Base-by-base conservation (phyloP, 1,140 invertebrate genomes). In the Zaprionus capensis region DNA sequence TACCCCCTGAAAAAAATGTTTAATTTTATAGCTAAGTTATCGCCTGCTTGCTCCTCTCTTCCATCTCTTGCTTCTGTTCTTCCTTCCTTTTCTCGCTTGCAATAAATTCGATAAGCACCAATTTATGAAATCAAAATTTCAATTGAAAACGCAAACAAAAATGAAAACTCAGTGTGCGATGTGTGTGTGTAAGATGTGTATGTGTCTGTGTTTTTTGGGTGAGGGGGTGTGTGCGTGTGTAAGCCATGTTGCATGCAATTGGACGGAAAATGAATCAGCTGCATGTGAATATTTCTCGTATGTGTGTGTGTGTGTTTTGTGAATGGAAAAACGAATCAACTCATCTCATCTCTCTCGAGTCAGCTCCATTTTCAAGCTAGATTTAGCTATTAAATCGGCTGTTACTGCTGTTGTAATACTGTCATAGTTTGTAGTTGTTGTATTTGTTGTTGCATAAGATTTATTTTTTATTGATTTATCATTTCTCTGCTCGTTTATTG, bases 21-120 rank as follows among this genome's bases (percentile, higher is more conserved):
- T 15, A 59, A 62, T 26, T 31, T 26, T 56, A 31, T 62, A 24
- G 22, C 53, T 70, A 69, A 62, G 57, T 70, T 70, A 63, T 59
- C 26, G 53, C 15, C 53, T 56, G 49, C 49, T 24, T 31, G 5
- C 11, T n/a, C 46, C 17, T 51, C 20, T 11, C 7, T 22, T 55
- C 22, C 26, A 24, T 55, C 14, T 28, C 14, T 55, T 24, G 24
- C 24, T 26, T 20, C 9, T 17, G n/a, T 9, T 20, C 7, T 34
- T 28, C 58, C 24, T 41, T 78, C 58, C 53, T 36, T 34, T 34
- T 34, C 7, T 64, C 51, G 31, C 66, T 82, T 78, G 86, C 85
- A 90, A 90, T 90, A 90, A 90, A 90, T 90, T 90, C 85, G 85
- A 90, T 91, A 90, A 90, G 85, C 85, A 90, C 85, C 85, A 90